Percentiles rank a stretch among this genome's conserved stretches.
phyloP scores from a whole-genome alignment of 2,888 invertebrate species.

The Diabrotica balteata region DNA sequence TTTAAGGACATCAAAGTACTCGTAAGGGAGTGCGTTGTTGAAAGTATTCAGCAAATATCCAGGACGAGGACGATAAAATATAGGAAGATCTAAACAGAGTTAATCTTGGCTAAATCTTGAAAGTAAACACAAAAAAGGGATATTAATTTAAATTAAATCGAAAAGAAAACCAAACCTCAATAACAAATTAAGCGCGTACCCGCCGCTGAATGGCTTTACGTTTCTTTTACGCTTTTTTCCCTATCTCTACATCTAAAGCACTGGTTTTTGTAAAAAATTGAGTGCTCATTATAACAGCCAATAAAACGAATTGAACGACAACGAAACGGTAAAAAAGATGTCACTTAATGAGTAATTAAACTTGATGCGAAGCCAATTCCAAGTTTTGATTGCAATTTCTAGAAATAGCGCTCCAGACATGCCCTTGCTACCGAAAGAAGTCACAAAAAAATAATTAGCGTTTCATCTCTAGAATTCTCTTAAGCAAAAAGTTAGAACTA shows the following conservation, averaged over 20 bases:
- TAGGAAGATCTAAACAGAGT: too few species aligned
- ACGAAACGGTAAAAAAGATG: slow-evolving; percentile 10
- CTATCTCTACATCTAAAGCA: not conserved
- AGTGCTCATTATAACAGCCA: slow-evolving; percentile 9
- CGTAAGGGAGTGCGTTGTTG: too few species aligned
- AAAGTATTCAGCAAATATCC: too few species aligned
- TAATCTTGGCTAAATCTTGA: too few species aligned
- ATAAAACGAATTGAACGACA: slow-evolving; percentile 14
- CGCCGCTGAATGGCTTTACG: not conserved
- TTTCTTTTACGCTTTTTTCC: not conserved
- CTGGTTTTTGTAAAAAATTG: slow-evolving; percentile 10
- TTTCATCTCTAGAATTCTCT: too few species aligned
- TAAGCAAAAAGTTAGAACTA: too few species aligned
- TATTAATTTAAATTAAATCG: too few species aligned
- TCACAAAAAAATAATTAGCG: too few species aligned
- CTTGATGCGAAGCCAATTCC: slow-evolving; percentile 13
- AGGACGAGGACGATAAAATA: too few species aligned
- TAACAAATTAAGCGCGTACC: not conserved
- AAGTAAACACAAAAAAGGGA: too few species aligned
- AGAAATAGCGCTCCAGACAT: not conserved
- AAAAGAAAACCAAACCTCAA: not conserved
- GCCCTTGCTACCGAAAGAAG: too few species aligned
- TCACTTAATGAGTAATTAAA: slow-evolving; percentile 19
- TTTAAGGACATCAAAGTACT: too few species aligned
- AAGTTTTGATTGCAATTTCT: slow-evolving; percentile 16